Base-by-base conservation (phyloP, 2,113 vertebrate genomes). In the Neolamprologus sp. region DNA sequence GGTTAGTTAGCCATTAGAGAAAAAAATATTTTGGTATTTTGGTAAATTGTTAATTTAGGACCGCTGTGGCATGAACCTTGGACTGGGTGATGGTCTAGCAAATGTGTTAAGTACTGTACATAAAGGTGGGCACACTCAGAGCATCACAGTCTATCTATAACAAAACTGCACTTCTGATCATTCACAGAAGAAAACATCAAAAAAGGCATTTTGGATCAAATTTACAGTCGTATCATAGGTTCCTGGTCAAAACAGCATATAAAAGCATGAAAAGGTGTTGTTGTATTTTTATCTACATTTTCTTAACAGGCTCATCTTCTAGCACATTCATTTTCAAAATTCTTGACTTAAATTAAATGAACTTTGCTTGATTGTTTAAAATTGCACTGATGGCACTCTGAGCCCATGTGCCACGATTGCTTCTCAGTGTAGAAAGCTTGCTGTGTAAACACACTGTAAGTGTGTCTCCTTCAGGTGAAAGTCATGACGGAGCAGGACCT, bases 401-500 rank as follows among this genome's bases (percentile, higher is more conserved):
- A 78, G 23, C 23, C 4, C 63, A 21, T 68, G 65, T 42, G 37
- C 7, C 37, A 26, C 4, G 5, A 42, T 42, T 45, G 7, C 37
- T 3, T 16, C 65, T 73, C 13, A 7, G 65, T 75, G 37, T 31
- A 6, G 35, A 37, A 23, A 49, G 21, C 21, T 51, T 53, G 47
- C 33, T 57, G 7, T 4, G 73, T 33, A 13, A 23, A 9, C 51
- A 26, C 49, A 8, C 21, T 68, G 1, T 68, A 16, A 0, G 37
- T 33, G 7, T 87, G 37, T 92, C 63, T 45, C 63, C 79, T 80
- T 31, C 94, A 99, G 98, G 97, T 99, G 86, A 99, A 99, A 92
- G 97, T 99, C 84, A 99, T 99, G 97, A 99, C 98, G 0, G 98
- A 99, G 89, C 95, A 91, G 14, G 98, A 99, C 84, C 92, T 99